Percentiles rank a stretch among this genome's conserved stretches.
phyloP scores from a whole-genome alignment of 2,888 invertebrate genomes.

The Machimus atricapillus region DNA sequence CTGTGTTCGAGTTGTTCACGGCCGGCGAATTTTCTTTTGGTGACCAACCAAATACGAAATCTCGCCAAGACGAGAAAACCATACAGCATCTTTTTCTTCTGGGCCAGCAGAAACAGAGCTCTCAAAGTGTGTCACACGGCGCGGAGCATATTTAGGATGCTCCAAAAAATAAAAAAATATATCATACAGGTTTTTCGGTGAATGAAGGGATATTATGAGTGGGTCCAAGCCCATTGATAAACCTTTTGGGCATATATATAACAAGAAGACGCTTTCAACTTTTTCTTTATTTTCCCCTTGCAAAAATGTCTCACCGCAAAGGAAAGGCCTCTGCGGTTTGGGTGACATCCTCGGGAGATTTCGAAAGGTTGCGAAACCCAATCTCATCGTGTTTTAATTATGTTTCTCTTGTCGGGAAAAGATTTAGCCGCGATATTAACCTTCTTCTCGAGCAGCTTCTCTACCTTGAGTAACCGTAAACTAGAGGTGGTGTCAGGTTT shows the following conservation, averaged over 20 bases:
- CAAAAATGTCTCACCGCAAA: background rate
- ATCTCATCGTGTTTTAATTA: background rate
- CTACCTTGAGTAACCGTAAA: slow-evolving; percentile 31
- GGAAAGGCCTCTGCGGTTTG: background rate
- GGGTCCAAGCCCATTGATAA: background rate
- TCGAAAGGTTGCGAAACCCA: slow-evolving; percentile 2
- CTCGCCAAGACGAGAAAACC: background rate
- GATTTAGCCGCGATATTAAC: background rate
- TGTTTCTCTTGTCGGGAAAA: background rate
- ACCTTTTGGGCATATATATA: background rate
- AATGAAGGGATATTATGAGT: background rate
- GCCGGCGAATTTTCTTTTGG: background rate
- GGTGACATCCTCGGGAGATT: background rate
- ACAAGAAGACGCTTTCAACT: background rate
- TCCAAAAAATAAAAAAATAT: background rate
- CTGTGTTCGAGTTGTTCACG: background rate
- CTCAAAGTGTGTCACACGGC: background rate
- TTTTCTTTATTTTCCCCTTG: background rate
- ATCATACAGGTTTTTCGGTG: background rate
- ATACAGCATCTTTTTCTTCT: background rate
- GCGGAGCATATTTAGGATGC: background rate
- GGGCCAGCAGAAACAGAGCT: background rate
- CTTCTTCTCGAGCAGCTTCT: slow-evolving; percentile 16
- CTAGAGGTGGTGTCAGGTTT: slow-evolving; percentile 19
- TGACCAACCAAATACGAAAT: background rate